Evolutionary conservation across 2,113 vertebrate species (phyloP).

Genomic region (Antechinus stuartii): DNA sequence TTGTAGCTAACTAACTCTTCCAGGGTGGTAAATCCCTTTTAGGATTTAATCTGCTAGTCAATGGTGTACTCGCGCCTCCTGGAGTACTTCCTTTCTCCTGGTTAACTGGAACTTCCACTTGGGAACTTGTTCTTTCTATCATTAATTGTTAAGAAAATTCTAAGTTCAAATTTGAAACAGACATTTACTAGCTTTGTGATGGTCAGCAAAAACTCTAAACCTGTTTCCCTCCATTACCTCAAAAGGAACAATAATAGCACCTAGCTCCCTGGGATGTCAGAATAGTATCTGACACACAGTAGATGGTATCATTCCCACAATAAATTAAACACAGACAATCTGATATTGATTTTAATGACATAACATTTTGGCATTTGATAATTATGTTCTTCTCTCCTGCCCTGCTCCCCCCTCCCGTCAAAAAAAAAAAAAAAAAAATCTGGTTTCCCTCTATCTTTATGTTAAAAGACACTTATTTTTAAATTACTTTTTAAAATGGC

Average conservation of each 20-base stretch:
- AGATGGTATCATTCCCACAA: neutral
- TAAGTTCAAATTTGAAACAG: neutral
- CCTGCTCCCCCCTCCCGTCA: too few relatives aligned
- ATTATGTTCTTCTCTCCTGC: neutral
- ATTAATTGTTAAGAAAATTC: neutral
- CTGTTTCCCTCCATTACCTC: neutral
- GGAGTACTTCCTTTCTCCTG: too few relatives aligned
- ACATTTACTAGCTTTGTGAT: neutral
- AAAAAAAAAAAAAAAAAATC: neutral
- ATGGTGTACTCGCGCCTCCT: too few relatives aligned
- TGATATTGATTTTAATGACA: slow-evolving; percentile 20
- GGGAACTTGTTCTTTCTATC: too few relatives aligned
- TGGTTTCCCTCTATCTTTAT: neutral
- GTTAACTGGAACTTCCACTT: too few relatives aligned
- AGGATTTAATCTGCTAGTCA: too few relatives aligned
- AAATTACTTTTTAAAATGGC: neutral
- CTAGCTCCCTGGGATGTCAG: neutral
- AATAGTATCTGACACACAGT: neutral
- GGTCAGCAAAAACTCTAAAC: neutral
- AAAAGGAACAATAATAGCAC: neutral
- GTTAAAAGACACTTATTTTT: neutral
- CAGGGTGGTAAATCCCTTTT: too few relatives aligned
- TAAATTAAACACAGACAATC: slow-evolving; percentile 40
- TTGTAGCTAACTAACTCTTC: too few relatives aligned
- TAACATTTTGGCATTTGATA: neutral